Evolutionary conservation across 2,797 vertebrate genomes (phyloP).

Genomic region (Cuculus canorus): DNA sequence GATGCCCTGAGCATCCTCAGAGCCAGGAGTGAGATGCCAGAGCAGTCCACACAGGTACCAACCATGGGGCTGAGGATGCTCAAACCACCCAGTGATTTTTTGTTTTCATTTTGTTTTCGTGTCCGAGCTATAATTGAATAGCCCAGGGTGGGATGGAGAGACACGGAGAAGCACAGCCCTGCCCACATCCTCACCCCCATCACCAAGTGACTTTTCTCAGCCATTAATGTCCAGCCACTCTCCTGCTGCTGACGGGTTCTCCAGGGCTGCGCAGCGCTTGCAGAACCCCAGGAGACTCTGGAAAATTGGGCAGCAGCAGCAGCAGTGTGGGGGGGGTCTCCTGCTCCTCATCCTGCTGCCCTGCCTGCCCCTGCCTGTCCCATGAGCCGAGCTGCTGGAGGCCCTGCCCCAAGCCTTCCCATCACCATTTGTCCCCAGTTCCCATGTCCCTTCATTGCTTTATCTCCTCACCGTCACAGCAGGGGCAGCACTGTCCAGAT

Average conservation of each 20-base stretch:
- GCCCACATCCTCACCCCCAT: neutral
- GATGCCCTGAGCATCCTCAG: neutral
- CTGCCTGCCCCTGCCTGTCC: neutral
- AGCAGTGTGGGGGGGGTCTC: neutral
- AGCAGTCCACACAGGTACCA: neutral
- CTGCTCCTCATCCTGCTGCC: fast-evolving
- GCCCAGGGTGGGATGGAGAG: neutral
- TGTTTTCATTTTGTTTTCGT: no score
- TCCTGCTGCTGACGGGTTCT: neutral
- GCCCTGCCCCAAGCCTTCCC: neutral
- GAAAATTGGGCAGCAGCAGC: neutral
- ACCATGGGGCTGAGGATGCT: neutral
- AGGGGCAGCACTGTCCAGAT: no score
- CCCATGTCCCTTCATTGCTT: fast-evolving
- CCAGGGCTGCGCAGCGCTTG: fast-evolving
- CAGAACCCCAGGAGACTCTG: neutral
- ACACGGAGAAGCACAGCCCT: neutral
- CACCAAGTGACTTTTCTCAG: neutral
- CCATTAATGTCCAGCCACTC: neutral
- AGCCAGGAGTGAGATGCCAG: fast-evolving
- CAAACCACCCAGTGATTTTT: neutral
- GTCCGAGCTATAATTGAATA: neutral
- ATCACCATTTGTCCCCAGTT: fast-evolving
- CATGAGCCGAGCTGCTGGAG: fast-evolving
- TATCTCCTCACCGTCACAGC: fast-evolving